These are phyloP conservation scores for Muntiacus muntjak DNA, from an alignment of 2,113 vertebrate species.

Conservation along the genomic window DNA sequence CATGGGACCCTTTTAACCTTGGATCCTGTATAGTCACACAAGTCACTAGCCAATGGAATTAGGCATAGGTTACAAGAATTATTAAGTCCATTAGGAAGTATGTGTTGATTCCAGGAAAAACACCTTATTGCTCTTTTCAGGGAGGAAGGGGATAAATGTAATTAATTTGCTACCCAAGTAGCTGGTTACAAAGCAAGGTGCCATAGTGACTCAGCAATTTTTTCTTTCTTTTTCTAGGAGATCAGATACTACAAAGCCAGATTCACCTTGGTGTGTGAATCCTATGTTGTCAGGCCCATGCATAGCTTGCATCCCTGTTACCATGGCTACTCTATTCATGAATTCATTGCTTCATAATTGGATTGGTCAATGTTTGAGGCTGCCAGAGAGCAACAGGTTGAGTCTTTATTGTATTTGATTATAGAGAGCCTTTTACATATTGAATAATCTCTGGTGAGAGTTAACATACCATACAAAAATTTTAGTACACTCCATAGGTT, in stretches of 20 bases:
- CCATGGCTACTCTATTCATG: not conserved
- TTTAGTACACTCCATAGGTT: not conserved
- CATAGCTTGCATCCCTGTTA: not conserved
- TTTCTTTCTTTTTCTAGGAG: not conserved
- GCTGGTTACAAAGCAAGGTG: not conserved
- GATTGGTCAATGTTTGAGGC: not conserved
- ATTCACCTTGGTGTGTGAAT: not conserved
- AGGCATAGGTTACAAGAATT: not conserved
- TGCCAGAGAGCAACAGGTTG: not conserved
- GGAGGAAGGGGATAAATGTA: not conserved
- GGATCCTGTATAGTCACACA: not conserved
- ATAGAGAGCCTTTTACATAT: not conserved
- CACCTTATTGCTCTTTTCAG: not conserved
- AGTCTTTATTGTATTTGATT: not conserved
- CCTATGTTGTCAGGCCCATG: not conserved
- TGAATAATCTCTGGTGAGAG: not conserved
- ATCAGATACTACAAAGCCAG: not conserved
- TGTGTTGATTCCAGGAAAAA: not conserved
- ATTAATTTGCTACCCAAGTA: not conserved
- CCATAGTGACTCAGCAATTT: not conserved
- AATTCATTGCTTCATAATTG: not conserved
- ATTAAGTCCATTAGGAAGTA: not conserved
- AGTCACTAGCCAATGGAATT: not conserved
- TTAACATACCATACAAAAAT: not conserved
- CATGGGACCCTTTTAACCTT: not conserved